A percentile compares a stretch with the other conserved stretches of the same genome.
Conservation (phyloP, 2,797 vertebrate species). For the Siniperca undulata region DNA sequence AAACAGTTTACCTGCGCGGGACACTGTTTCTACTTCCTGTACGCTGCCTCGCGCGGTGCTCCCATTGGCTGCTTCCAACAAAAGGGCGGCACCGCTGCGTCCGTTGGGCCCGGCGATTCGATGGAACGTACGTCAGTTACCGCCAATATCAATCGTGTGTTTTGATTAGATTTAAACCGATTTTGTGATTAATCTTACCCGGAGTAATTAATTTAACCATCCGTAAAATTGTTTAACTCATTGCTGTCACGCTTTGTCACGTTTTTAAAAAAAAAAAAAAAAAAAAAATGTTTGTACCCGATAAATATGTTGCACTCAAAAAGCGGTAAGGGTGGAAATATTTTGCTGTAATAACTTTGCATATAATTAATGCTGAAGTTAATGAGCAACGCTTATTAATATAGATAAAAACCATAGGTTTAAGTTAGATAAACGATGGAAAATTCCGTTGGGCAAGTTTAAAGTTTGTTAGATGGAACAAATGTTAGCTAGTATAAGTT, state of each 20-base stretch:
- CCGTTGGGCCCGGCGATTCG: conserved; percentile 71
- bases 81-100: conserved; percentile 64
- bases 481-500: background rate
- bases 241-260: background rate
- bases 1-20: conserved; percentile 86
- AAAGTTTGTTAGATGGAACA: background rate
- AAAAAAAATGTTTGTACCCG: background rate
- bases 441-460: background rate
- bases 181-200: background rate
- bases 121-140: conserved; percentile 74
- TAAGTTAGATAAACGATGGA: no score
- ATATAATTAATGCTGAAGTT: background rate
- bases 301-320: conserved; percentile 44
- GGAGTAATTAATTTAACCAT: background rate
- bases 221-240: background rate
- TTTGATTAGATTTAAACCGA: conserved; percentile 43
- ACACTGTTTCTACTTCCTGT: conserved; percentile 66
- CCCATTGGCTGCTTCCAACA: conserved; percentile 71
- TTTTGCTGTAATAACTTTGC: background rate
- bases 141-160: conserved; percentile 63
- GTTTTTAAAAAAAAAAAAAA: background rate
- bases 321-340: conserved; percentile 45
- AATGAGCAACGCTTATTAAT: background rate
- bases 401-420: background rate
- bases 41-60: conserved; percentile 33